These are phyloP conservation scores for Heliconius nattereri DNA, from an alignment of 1,140 invertebrate species.

Conservation along the genomic window DNA sequence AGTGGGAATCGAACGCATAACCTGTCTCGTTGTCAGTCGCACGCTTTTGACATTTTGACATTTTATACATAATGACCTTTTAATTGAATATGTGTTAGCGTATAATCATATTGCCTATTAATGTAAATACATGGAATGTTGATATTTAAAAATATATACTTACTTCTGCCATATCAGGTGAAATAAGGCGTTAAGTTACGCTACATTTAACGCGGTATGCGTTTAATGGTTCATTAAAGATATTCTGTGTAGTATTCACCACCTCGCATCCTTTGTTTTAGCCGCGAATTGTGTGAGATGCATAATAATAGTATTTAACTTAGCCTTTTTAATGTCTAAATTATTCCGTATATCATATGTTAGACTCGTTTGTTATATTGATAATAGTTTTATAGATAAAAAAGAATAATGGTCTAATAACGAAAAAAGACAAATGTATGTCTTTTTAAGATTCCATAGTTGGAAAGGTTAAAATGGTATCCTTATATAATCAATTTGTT, in stretches of 20 bases:
- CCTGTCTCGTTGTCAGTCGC: no score
- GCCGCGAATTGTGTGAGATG: neutral
- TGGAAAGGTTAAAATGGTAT: no score
- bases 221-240: conserved; percentile 8
- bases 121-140: neutral
- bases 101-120: no score
- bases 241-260: no score
- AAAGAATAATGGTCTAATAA: neutral
- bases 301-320: neutral
- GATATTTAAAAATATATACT: neutral
- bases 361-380: neutral
- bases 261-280: neutral
- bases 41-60: no score
- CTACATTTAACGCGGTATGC: neutral
- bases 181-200: neutral
- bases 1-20: no score
- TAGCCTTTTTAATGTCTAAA: neutral
- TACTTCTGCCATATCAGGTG: neutral
- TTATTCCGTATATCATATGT: neutral
- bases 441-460: no score
- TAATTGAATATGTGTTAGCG: no score
- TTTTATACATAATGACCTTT: no score
- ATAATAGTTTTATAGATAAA: neutral
- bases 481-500: no score
- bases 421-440: no score